Percentiles rank a stretch among this genome's conserved stretches.
phyloP scores from a whole-genome alignment of 2,888 invertebrate species.

The Serrognathus titanus region DNA sequence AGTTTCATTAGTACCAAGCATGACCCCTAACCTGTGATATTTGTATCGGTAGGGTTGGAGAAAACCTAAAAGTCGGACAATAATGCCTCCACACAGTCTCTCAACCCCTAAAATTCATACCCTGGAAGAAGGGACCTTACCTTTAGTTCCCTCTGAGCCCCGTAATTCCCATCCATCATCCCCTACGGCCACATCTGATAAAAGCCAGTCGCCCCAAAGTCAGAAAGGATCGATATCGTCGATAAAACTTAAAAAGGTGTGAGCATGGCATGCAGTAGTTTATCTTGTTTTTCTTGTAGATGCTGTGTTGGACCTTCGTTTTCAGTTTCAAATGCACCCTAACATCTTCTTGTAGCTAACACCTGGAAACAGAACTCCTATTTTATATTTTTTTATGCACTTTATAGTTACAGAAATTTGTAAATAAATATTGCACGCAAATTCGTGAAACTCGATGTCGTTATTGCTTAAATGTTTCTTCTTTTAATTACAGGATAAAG shows the following conservation, averaged over 20 bases:
- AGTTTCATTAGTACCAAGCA: conserved; percentile 19
- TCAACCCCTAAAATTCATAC: conserved; percentile 54
- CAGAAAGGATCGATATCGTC: conserved; percentile 55
- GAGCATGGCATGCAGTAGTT: conserved; percentile 40
- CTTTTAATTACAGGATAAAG: conserved; percentile 69
- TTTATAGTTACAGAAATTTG: background rate
- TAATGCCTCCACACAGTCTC: conserved; percentile 62
- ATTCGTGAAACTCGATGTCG: no score
- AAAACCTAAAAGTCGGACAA: conserved; percentile 73
- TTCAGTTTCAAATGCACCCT: no score
- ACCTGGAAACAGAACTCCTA: no score
- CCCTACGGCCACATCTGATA: conserved; percentile 52
- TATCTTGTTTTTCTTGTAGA: conserved; percentile 7
- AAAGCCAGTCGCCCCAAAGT: conserved; percentile 51
- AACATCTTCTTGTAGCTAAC: no score
- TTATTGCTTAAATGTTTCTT: background rate
- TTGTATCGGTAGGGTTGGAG: conserved; percentile 66
- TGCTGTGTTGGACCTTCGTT: no score
- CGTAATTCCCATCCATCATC: conserved; percentile 49
- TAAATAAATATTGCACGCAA: no score
- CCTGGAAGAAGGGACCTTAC: conserved; percentile 46
- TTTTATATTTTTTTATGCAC: background rate
- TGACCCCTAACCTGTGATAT: conserved; percentile 31
- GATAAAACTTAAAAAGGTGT: conserved; percentile 53
- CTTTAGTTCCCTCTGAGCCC: conserved; percentile 44